phyloP scores from a whole-genome alignment of 2,888 invertebrate species.

The Drosophila pegasa region DNA sequence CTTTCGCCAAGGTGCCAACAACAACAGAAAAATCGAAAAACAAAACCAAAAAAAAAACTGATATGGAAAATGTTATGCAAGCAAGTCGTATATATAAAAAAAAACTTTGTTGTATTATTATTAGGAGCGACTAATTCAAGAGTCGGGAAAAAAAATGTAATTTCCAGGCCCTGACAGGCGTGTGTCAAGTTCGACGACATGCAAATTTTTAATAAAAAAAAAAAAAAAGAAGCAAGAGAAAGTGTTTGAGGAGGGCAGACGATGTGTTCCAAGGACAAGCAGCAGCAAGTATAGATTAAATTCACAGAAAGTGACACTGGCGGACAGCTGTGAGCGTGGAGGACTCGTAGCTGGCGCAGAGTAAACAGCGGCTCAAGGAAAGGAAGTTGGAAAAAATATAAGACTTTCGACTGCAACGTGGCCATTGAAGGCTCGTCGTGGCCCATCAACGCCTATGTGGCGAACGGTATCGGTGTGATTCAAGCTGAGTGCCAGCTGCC shows the following conservation, averaged over 20 bases:
- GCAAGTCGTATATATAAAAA: conserved; percentile 38
- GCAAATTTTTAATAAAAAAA: conserved; percentile 62
- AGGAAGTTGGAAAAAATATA: neutral
- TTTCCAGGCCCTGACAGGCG: conserved; percentile 76
- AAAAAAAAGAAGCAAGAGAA: neutral
- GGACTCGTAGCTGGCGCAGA: neutral
- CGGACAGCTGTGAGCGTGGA: neutral
- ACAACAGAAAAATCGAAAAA: conserved; percentile 13
- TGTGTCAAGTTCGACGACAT: conserved; percentile 80
- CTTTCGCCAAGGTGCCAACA: conserved; percentile 35
- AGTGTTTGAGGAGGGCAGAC: neutral
- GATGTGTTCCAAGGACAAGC: neutral
- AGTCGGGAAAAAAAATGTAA: conserved; percentile 58
- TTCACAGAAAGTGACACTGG: neutral
- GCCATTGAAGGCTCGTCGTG: conserved; percentile 3
- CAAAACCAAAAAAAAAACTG: conserved; percentile 22
- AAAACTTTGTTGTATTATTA: conserved; percentile 36
- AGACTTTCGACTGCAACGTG: neutral
- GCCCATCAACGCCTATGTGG: conserved; percentile 2
- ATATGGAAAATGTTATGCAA: conserved; percentile 46
- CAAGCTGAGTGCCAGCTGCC: conserved; percentile 5
- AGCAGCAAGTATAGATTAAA: neutral
- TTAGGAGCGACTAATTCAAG: conserved; percentile 39
- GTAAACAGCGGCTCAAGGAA: neutral
- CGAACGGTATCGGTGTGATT: conserved; percentile 6